phyloP scores from a whole-genome alignment of 1,140 invertebrate genomes.

The Chlorops oryzae region DNA sequence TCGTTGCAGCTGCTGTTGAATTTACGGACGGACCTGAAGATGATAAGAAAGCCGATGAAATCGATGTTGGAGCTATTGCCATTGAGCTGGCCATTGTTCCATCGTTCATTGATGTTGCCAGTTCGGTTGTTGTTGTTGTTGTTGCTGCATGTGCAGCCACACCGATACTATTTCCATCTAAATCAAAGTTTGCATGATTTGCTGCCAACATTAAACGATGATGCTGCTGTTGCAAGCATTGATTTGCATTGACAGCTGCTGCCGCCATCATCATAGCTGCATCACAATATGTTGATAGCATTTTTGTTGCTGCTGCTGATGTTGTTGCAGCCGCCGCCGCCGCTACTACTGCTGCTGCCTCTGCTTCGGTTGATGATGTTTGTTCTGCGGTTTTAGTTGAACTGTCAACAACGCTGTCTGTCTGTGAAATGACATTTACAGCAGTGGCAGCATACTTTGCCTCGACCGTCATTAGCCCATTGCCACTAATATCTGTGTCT shows the following conservation, averaged over 20 bases:
- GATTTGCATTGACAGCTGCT: slow-evolving; percentile 46
- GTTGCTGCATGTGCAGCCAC: slow-evolving; percentile 7
- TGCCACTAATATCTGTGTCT: slow-evolving; percentile 5
- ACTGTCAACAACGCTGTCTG: no score
- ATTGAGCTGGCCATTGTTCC: slow-evolving; percentile 15
- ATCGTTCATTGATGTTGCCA: slow-evolving; percentile 18
- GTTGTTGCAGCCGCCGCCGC: slow-evolving; percentile 11
- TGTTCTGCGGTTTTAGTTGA: no score
- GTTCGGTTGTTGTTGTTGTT: slow-evolving; percentile 8
- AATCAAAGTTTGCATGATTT: no score
- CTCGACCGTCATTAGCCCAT: no score
- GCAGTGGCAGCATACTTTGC: slow-evolving; percentile 6
- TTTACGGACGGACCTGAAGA: slow-evolving; percentile 26
- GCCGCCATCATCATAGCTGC: slow-evolving; percentile 46
- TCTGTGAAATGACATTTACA: no score
- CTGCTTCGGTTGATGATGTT: slow-evolving; percentile 30
- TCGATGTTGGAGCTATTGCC: slow-evolving; percentile 18
- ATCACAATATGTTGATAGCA: slow-evolving; percentile 46
- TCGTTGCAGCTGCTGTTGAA: slow-evolving; percentile 20
- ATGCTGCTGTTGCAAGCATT: slow-evolving; percentile 44
- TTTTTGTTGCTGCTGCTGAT: slow-evolving; percentile 28
- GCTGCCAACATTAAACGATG: slow-evolving; percentile 33
- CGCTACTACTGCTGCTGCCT: slow-evolving; percentile 18
- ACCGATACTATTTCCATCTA: slow-evolving; percentile 2
- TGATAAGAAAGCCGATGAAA: slow-evolving; percentile 32